Base-by-base conservation (phyloP, 2,113 vertebrate species). In the Riparia riparia region DNA sequence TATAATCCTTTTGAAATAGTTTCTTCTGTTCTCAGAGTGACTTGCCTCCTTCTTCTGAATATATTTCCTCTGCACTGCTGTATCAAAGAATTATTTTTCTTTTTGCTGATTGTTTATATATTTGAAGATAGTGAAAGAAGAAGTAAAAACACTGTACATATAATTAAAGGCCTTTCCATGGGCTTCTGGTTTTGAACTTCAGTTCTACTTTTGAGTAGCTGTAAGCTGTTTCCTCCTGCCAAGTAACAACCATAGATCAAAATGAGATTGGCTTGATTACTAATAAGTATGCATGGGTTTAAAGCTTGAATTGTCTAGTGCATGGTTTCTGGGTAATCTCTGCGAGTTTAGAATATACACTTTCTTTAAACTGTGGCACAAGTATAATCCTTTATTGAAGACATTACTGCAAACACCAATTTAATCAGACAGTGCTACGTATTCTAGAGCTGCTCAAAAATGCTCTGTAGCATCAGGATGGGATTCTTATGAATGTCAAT, bases 51-150 rank as follows among this genome's bases (percentile, higher is more conserved):
- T 92, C 68, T 92, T 93, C 88, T 92, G 91, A 97, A 93, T 93
- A 82, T 73, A 94, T 96, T 96, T 96, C 90, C 90, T 96, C 96
- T 96, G 91, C 93, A 93, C 41, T 80, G 28, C 61, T 77, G 54
- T 95, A 90, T 96, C 94, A 97, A 97, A 97, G 81, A 94, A 86
- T 50, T 86, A 18, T 56, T 88, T 84, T 91, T 92, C 61, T 88
- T 94, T 95, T 79, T 92, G 81, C 63, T 93, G 83, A 95, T 97
- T 96, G 91, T 96, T 97, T 97, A 86, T 88, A 60, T 93, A 72
- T 96, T 92, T 96, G 78, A 87, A 95, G 91, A 88, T 90, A 82
- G 51, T 94, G 95, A 91, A 84, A 94, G 82, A 96, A 74, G 92
- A 82, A 96, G 73, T 72, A 69, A 87, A 60, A 89, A 83, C 34